Percentiles rank a stretch among this genome's conserved stretches.
Evolutionary conservation across 2,888 invertebrate genomes (phyloP).

Genomic region (Cenopis cana): DNA sequence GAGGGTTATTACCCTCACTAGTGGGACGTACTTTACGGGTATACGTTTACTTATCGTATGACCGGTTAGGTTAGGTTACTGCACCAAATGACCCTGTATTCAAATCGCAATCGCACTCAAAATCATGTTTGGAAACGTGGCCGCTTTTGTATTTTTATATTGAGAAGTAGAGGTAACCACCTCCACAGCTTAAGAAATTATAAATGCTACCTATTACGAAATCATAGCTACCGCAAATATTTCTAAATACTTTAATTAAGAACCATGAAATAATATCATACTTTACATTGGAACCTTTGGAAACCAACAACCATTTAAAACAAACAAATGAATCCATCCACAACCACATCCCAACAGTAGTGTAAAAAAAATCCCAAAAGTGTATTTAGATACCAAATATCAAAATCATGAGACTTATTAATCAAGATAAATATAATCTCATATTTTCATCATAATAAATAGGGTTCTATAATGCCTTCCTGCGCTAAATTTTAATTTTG

Average conservation of each 20-base stretch:
- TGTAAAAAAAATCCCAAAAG: background rate
- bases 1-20: slow-evolving; percentile 14
- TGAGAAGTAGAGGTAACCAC: too few relatives aligned
- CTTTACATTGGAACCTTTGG: too few relatives aligned
- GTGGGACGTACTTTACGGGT: background rate
- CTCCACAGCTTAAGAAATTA: too few relatives aligned
- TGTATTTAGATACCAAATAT: background rate
- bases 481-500: background rate
- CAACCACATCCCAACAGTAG: background rate
- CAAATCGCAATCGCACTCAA: background rate
- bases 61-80: background rate
- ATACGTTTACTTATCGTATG: background rate
- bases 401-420: too few relatives aligned
- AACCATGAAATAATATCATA: too few relatives aligned
- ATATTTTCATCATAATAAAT: background rate
- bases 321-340: background rate
- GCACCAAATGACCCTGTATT: too few relatives aligned
- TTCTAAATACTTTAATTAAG: background rate
- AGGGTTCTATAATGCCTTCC: background rate
- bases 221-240: too few relatives aligned
- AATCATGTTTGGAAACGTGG: background rate
- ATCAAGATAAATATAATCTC: background rate
- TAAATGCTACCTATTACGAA: too few relatives aligned
- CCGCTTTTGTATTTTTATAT: too few relatives aligned
- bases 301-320: too few relatives aligned